A percentile compares a stretch with the other conserved stretches of the same genome.
These are phyloP conservation scores for Hexactinellida sp. DNA, from an alignment of 37 sponge, comb jelly and placozoan genomes.

Conservation along the genomic window DNA sequence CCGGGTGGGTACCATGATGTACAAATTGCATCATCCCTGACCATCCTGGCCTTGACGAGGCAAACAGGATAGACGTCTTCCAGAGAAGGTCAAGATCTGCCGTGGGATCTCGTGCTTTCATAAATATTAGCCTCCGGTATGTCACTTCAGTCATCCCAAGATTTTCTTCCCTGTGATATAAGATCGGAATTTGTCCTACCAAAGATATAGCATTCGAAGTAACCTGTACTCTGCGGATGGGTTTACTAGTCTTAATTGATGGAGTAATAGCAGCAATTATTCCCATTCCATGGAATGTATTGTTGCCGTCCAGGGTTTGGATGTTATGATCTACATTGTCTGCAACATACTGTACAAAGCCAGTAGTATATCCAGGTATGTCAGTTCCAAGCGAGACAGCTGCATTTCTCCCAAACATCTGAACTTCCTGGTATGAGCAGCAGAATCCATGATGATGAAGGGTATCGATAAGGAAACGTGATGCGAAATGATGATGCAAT, in stretches of 20 bases:
- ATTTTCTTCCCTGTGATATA: constrained; percentile 4
- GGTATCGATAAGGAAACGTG: constrained; percentile 25
- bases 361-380: not conserved
- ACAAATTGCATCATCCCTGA: constrained; percentile 31
- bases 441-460: constrained; percentile 33
- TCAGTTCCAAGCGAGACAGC: not conserved
- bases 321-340: not conserved
- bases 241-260: not conserved
- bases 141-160: constrained; percentile 24
- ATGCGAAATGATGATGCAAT: constrained; percentile 28
- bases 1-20: constrained; percentile 25
- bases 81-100: constrained; percentile 29
- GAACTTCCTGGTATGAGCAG: not conserved
- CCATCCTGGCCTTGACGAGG: constrained; percentile 18
- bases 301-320: not conserved
- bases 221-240: not conserved
- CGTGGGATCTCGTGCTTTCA: constrained; percentile 21
- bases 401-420: not conserved
- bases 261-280: not conserved
- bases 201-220: not conserved
- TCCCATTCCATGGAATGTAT: constrained; percentile 5
- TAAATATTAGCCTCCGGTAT: constrained; percentile 25
- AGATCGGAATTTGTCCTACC: not conserved
- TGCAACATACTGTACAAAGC: not conserved
- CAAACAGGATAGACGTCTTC: constrained; percentile 19